A percentile compares a stretch with the other conserved stretches of the same genome.
Evolutionary conservation across 2,797 vertebrate species (phyloP).

Genomic region (Leptoclinus maculatus): DNA sequence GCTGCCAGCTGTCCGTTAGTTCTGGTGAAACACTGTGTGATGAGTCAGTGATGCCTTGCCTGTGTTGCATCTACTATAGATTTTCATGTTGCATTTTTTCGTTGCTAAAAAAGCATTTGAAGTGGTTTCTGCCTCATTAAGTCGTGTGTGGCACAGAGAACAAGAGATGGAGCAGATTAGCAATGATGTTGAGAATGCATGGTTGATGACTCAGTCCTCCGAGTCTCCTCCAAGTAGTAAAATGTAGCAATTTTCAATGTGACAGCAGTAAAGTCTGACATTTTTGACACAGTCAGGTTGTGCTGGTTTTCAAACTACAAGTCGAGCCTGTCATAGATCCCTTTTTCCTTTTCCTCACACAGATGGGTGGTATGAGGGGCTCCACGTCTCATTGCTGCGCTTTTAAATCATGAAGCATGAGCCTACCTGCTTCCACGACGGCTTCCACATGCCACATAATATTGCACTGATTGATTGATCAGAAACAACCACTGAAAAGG

Average conservation of each 20-base stretch:
- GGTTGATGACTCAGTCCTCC: slow-evolving; percentile 32
- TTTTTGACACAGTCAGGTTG: slow-evolving; percentile 38
- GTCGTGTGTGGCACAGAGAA: slow-evolving; percentile 10
- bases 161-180: slow-evolving; percentile 49
- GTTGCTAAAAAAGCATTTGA: slow-evolving; percentile 44
- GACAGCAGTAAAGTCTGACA: slow-evolving; percentile 35
- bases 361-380: slow-evolving; percentile 12
- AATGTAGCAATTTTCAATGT: slow-evolving; percentile 35
- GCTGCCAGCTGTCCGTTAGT: slow-evolving; percentile 73
- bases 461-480: slow-evolving; percentile 25
- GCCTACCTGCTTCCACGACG: background rate
- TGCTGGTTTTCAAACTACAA: slow-evolving; percentile 34
- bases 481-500: slow-evolving; percentile 21
- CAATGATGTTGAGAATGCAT: slow-evolving; percentile 40
- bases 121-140: slow-evolving; percentile 56
- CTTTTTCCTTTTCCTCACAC: slow-evolving; percentile 28
- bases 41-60: slow-evolving; percentile 61
- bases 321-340: slow-evolving; percentile 41
- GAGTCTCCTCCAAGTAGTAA: slow-evolving; percentile 10
- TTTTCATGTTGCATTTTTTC: slow-evolving; percentile 46
- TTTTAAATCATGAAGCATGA: slow-evolving; percentile 28
- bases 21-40: slow-evolving; percentile 57
- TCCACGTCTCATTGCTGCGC: background rate
- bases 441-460: slow-evolving; percentile 19
- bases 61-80: slow-evolving; percentile 42